A percentile compares a stretch with the other conserved stretches of the same genome.
These are phyloP conservation scores for Calidris pugnax DNA, from an alignment of 2,113 vertebrate genomes.

Conservation along the genomic window DNA sequence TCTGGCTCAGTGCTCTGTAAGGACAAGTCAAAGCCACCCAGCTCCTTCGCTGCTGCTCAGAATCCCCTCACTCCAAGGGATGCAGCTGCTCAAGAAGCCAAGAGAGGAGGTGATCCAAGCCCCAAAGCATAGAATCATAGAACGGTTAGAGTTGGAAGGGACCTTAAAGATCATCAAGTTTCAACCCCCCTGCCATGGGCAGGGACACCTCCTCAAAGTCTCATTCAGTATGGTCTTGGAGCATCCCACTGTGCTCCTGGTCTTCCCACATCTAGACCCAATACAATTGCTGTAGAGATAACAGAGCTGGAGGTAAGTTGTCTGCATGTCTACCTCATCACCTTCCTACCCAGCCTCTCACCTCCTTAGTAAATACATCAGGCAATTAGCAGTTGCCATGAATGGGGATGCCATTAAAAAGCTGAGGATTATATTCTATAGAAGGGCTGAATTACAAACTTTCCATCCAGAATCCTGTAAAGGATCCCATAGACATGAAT, in stretches of 20 bases:
- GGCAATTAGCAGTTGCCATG: not conserved
- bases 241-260: not conserved
- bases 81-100: not conserved
- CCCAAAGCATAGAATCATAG: too few relatives aligned
- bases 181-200: too few relatives aligned
- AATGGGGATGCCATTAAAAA: not conserved
- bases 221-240: too few relatives aligned
- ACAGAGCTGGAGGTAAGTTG: not conserved
- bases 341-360: not conserved
- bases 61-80: not conserved
- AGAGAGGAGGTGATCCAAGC: not conserved
- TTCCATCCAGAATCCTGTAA: not conserved
- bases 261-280: not conserved
- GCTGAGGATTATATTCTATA: not conserved
- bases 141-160: too few relatives aligned
- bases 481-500: not conserved
- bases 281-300: not conserved
- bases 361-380: not conserved
- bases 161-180: too few relatives aligned
- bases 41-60: not conserved
- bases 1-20: not conserved
- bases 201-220: too few relatives aligned
- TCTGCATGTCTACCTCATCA: not conserved
- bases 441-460: not conserved
- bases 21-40: not conserved